These are phyloP conservation scores for Rhizoglyphus robini DNA, from an alignment of 1,140 invertebrate genomes.

Conservation along the genomic window DNA sequence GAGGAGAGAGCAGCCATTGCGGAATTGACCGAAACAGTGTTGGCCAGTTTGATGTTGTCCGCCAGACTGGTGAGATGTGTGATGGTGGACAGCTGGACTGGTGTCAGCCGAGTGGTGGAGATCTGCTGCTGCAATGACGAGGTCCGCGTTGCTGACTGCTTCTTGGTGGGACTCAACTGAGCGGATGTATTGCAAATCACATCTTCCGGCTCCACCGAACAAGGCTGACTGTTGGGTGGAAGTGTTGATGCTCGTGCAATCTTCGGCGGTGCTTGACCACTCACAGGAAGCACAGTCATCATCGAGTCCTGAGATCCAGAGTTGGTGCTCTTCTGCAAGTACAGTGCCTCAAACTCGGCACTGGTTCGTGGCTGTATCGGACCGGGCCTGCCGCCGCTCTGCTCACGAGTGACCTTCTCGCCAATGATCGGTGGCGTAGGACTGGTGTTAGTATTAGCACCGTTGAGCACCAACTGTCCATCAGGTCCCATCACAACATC, in stretches of 20 bases:
- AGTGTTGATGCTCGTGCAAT: not conserved
- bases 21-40: not conserved
- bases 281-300: not conserved
- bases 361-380: constrained; percentile 5
- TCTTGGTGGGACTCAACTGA: too few relatives aligned
- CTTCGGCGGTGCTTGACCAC: not conserved
- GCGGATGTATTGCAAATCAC: too few relatives aligned
- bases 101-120: not conserved
- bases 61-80: constrained; percentile 9
- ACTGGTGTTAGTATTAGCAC: not conserved
- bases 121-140: not conserved
- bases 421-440: not conserved
- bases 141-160: not conserved
- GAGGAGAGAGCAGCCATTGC: not conserved
- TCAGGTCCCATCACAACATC: not conserved
- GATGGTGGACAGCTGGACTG: not conserved
- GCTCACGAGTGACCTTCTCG: not conserved
- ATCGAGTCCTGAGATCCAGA: not conserved
- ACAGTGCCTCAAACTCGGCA: constrained; percentile 11
- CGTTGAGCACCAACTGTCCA: not conserved
- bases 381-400: not conserved
- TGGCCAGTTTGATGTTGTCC: not conserved
- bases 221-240: not conserved
- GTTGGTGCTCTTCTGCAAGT: constrained; percentile 4
- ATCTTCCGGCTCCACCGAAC: not conserved